Conservation (phyloP, 2,888 invertebrate species). For the Xanthia icteritia region DNA sequence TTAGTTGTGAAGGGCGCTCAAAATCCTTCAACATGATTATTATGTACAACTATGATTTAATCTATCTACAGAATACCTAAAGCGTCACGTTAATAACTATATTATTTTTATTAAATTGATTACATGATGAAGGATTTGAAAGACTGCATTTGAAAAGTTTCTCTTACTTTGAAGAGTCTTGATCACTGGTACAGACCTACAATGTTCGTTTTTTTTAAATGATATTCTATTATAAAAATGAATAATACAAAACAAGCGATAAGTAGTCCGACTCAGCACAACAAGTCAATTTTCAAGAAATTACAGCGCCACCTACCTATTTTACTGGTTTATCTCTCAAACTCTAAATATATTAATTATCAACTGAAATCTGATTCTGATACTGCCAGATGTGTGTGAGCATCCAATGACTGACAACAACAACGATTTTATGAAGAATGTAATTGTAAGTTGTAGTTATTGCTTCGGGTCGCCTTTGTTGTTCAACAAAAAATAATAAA, state of each 20-base stretch:
- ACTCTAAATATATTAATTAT: background rate
- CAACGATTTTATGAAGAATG: background rate
- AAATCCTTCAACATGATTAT: background rate
- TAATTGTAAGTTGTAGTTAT: background rate
- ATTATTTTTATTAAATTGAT: background rate
- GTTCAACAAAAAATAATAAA: background rate
- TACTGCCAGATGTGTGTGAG: background rate
- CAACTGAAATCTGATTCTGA: background rate
- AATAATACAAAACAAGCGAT: background rate
- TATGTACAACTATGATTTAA: background rate
- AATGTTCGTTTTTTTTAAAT: background rate
- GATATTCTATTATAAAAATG: background rate
- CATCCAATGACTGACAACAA: background rate
- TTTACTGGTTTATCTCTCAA: constrained; percentile 7
- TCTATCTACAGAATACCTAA: background rate
- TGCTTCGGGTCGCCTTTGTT: background rate
- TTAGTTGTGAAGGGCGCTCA: background rate
- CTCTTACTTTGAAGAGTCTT: background rate
- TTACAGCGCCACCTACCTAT: background rate
- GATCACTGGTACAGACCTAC: no score
- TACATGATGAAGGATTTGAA: background rate
- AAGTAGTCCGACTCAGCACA: background rate
- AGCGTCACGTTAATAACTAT: no score
- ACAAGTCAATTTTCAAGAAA: no score
- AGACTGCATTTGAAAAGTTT: background rate